These are phyloP conservation scores for Rousettus leschenaultii DNA, from an alignment of 2,113 vertebrate species.

Conservation along the genomic window DNA sequence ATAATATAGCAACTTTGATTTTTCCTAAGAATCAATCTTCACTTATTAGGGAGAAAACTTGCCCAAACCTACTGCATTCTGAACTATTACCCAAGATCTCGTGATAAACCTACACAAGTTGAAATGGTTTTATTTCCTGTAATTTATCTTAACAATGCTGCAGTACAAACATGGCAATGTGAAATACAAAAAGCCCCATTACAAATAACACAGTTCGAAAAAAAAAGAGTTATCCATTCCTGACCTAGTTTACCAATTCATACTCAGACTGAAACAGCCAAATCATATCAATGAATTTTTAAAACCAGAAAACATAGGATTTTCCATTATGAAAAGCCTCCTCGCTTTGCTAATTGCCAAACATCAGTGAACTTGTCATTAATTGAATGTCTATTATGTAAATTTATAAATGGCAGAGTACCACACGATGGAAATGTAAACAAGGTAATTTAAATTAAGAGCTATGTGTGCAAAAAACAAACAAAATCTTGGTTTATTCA, in stretches of 20 bases:
- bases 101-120: background rate
- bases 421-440: background rate
- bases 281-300: slow-evolving; percentile 52
- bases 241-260: background rate
- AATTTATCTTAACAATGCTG: slow-evolving; percentile 27
- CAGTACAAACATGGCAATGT: background rate
- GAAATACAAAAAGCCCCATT: background rate
- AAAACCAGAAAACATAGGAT: slow-evolving; percentile 20
- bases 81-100: background rate
- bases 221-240: background rate
- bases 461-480: background rate
- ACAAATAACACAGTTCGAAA: background rate
- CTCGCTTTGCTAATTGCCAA: slow-evolving; percentile 45
- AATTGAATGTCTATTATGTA: slow-evolving; percentile 31
- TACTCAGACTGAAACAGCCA: background rate
- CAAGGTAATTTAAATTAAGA: background rate
- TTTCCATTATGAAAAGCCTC: slow-evolving; percentile 59
- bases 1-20: slow-evolving; percentile 1
- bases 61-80: slow-evolving; percentile 17
- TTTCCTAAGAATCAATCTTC: slow-evolving; percentile 34
- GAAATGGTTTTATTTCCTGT: background rate
- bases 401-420: background rate
- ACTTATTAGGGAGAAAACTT: slow-evolving; percentile 27
- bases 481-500: background rate
- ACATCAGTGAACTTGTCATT: slow-evolving; percentile 41